Evolutionary conservation across 2,113 vertebrate genomes (phyloP), one percentile per base, ranked within the genome.

Genomic region (Dipodomys spectabilis): DNA sequence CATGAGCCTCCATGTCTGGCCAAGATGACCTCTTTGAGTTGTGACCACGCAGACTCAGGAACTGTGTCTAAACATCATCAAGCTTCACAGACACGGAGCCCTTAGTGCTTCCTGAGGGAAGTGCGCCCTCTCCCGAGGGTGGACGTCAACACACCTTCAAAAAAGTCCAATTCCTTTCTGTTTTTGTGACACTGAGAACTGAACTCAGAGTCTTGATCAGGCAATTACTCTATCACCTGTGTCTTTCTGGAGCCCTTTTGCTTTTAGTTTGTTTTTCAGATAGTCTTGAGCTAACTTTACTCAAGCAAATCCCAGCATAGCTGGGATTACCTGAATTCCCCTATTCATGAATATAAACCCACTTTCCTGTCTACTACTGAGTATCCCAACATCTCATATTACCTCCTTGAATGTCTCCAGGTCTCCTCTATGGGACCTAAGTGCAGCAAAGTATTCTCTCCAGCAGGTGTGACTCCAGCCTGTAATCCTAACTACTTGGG

Each of bases 31-130:
- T 32, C 60, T 78, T 19, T 35, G 3, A 20, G 30, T 86, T 77
- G 30, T 7, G 13, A 32, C 32, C 67, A 11, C 32, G 30, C 64
- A 67, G n/a, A 16, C 3, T 62, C 39, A 3, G 0, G 16, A 69
- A 32, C 6, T 25, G 44, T 13, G 2, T 27, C 23, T 28, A n/a
- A 13, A 53, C 57, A 8, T 62, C 35, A 27, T 12, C 45, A 0
- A 20, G 8, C 27, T 72, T 32, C 22, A 19, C 65, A 49, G 57
- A 22, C 8, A 7, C 13, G 1, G 25, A 35, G 12, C 12, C 15
- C 49, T 60, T 35, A 22, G 28, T 4, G 7, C 4, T 0, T 23
- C 3, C 7, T 9, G 32, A 9, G 18, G 6, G 8, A 25, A 20
- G n/a, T 0, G 3, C 84, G n/a, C 27, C 27, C 11, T 87, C n/a